phyloP scores from a whole-genome alignment of 2,113 vertebrate genomes.

The Zosterops pallidus region DNA sequence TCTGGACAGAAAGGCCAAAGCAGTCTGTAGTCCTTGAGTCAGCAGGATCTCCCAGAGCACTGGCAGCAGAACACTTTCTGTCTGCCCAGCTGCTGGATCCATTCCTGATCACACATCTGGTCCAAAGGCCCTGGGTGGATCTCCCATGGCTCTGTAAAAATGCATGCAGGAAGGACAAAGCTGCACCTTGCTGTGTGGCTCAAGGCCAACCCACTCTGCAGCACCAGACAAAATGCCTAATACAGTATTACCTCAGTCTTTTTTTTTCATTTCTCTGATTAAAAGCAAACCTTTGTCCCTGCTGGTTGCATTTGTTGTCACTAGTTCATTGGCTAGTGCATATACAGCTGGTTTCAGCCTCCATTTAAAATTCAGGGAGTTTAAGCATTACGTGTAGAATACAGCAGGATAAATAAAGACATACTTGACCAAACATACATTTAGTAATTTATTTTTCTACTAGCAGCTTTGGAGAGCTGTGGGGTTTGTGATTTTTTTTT shows the following conservation, averaged over 20 bases:
- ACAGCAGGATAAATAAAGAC: conserved; percentile 45
- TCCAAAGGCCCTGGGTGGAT: no score
- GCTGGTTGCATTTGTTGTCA: not conserved
- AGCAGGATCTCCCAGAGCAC: not conserved
- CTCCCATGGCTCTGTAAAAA: not conserved
- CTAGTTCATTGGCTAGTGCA: not conserved
- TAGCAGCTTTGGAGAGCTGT: conserved; percentile 22
- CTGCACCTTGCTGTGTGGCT: not conserved
- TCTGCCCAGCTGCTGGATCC: not conserved
- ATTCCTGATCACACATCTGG: not conserved
- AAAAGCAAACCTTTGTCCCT: not conserved
- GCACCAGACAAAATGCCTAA: not conserved
- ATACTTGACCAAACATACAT: conserved; percentile 31
- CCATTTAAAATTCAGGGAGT: not conserved
- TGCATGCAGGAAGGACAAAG: accelerated
- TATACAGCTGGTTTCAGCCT: not conserved
- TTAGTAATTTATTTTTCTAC: conserved; percentile 56
- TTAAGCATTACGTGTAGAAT: not conserved
- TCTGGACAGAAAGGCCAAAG: not conserved
- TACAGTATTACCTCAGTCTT: not conserved
- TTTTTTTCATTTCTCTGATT: not conserved
- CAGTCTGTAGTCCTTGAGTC: not conserved
- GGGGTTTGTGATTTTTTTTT: not conserved
- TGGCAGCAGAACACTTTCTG: not conserved
- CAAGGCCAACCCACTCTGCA: not conserved